Evolutionary conservation across 2,888 invertebrate species (phyloP).

Genomic region (Hirtodrosophila histrioides): DNA sequence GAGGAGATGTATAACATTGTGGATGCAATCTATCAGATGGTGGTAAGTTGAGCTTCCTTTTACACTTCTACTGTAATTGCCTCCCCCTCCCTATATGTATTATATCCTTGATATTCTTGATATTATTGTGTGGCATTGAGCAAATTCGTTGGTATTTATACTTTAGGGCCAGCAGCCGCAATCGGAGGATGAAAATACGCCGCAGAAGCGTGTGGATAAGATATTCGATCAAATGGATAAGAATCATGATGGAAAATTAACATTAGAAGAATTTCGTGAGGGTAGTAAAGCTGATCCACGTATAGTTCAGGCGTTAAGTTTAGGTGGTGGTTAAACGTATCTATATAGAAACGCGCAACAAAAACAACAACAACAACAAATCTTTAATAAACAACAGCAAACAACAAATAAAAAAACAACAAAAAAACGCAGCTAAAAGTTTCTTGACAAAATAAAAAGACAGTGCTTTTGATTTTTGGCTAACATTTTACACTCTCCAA

Average conservation of each 20-base stretch:
- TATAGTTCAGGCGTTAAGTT: constrained; percentile 97
- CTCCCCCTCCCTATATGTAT: too few species aligned
- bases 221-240: constrained; percentile 99
- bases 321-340: constrained; percentile 89
- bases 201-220: constrained; percentile 98
- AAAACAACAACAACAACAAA: constrained; percentile 26
- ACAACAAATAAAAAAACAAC: constrained; percentile 15
- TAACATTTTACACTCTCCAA: constrained; percentile 40
- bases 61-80: too few species aligned
- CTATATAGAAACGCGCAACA: constrained; percentile 41
- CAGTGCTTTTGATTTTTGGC: constrained; percentile 51
- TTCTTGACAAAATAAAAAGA: constrained; percentile 16
- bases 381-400: constrained; percentile 26
- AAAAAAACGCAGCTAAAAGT: constrained; percentile 42
- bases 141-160: constrained; percentile 21
- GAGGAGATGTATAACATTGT: constrained; percentile 99
- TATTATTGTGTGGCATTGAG: constrained; percentile 7
- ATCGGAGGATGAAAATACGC: constrained; percentile 95
- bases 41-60: constrained; percentile 88
- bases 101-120: too few species aligned
- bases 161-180: constrained; percentile 93
- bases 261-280: constrained; percentile 98
- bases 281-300: constrained; percentile 99
- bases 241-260: constrained; percentile 98
- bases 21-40: constrained; percentile 99